Conservation (phyloP, 2,797 vertebrate genomes). For the Ambastaia sidthimunki region DNA sequence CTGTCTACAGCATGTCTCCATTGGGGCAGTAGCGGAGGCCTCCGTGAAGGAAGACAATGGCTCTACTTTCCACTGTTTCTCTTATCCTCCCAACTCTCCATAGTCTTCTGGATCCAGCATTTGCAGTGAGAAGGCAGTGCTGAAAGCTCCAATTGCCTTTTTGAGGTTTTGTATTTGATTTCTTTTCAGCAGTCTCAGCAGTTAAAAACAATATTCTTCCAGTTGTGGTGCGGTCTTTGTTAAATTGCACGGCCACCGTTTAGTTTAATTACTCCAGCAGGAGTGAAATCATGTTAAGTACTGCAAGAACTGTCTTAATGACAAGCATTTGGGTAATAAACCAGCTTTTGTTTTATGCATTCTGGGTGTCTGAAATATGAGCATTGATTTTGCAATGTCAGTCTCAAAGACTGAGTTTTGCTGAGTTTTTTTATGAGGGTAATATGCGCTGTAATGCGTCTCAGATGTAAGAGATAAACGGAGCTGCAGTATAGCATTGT, state of each 20-base stretch:
- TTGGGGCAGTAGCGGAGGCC: slow-evolving; percentile 33
- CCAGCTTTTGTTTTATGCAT: slow-evolving; percentile 35
- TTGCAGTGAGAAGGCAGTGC: slow-evolving; percentile 34
- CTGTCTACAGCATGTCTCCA: slow-evolving; percentile 50
- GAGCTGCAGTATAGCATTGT: slow-evolving; percentile 32
- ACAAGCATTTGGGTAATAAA: slow-evolving; percentile 19
- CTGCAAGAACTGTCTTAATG: slow-evolving; percentile 30
- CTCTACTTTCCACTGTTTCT: slow-evolving; percentile 36
- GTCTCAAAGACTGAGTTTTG: slow-evolving; percentile 25
- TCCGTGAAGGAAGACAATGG: slow-evolving; percentile 46
- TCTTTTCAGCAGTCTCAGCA: slow-evolving; percentile 37
- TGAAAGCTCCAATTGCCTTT: slow-evolving; percentile 34
- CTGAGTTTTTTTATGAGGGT: slow-evolving; percentile 42
- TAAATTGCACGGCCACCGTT: slow-evolving; percentile 18
- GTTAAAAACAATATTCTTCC: slow-evolving; percentile 15
- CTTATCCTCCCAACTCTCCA: slow-evolving; percentile 22
- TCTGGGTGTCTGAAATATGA: slow-evolving; percentile 37
- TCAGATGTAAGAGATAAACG: slow-evolving; percentile 49
- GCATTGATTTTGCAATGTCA: slow-evolving; percentile 24
- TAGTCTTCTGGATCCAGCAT: slow-evolving; percentile 22
- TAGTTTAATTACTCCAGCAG: slow-evolving; percentile 27
- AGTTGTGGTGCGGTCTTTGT: slow-evolving; percentile 35
- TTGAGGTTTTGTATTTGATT: slow-evolving; percentile 36
- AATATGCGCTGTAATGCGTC: slow-evolving; percentile 51
- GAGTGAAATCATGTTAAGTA: slow-evolving; percentile 18